phyloP scores from a whole-genome alignment of 30 jellyfish, hydroid and myxozoan species.

The Pseudorhiza aurosa region DNA sequence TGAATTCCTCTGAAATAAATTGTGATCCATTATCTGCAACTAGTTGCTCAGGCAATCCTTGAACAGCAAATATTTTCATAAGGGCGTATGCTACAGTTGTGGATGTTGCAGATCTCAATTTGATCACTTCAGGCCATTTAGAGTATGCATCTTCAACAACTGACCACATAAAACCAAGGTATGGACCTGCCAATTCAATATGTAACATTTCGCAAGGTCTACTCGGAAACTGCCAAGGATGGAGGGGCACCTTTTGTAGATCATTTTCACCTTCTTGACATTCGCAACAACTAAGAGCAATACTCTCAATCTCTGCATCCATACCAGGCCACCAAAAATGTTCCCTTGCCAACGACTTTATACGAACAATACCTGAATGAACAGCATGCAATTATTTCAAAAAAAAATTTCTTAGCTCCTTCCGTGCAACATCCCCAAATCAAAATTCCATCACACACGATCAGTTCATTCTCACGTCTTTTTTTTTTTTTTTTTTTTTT shows the following conservation, averaged over 20 bases:
- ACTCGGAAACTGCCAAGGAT: slow-evolving; percentile 64
- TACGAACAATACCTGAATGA: slow-evolving; percentile 67
- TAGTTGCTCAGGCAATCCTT: slow-evolving; percentile 70
- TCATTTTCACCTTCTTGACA: slow-evolving; percentile 69
- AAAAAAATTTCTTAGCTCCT: slow-evolving; percentile 58
- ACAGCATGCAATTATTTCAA: slow-evolving; percentile 74
- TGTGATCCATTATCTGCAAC: slow-evolving; percentile 62
- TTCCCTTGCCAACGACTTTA: slow-evolving; percentile 73
- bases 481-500: no score
- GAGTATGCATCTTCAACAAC: slow-evolving; percentile 69
- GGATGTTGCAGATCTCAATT: slow-evolving; percentile 35
- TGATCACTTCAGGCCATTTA: slow-evolving; percentile 49
- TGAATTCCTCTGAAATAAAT: slow-evolving; percentile 71
- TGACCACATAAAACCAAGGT: slow-evolving; percentile 61
- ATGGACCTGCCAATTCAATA: slow-evolving; percentile 70
- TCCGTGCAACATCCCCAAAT: slow-evolving; percentile 66
- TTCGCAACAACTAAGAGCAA: slow-evolving; percentile 68
- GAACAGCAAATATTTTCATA: slow-evolving; percentile 63
- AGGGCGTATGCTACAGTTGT: slow-evolving; percentile 49
- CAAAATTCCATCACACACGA: slow-evolving; percentile 71
- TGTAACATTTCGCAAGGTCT: slow-evolving; percentile 66
- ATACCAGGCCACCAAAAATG: slow-evolving; percentile 69
- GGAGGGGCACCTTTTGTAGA: slow-evolving; percentile 63
- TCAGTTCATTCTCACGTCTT: slow-evolving; percentile 73
- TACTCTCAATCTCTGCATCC: slow-evolving; percentile 66